phyloP scores from a whole-genome alignment of 2,797 vertebrate species.

The Dallia pectoralis region DNA sequence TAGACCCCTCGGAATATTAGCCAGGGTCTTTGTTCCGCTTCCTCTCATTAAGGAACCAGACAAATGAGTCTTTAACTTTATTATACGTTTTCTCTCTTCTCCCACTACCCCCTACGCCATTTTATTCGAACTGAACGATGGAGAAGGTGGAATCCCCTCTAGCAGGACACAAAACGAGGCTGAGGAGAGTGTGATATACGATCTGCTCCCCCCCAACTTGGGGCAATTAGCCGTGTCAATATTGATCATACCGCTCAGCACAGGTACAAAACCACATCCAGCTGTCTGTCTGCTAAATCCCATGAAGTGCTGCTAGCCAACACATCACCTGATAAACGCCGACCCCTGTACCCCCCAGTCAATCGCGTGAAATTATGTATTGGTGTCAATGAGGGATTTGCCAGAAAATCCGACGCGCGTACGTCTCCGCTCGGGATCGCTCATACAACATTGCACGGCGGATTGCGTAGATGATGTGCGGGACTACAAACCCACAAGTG shows the following conservation, averaged over 20 bases:
- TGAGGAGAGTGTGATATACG: constrained; percentile 51
- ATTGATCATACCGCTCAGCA: constrained; percentile 30
- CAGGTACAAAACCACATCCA: constrained; percentile 27
- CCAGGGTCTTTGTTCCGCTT: constrained; percentile 80
- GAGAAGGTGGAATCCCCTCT: constrained; percentile 53
- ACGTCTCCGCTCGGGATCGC: not conserved
- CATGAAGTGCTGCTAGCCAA: not conserved
- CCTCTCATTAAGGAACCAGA: constrained; percentile 88
- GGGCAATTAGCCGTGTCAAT: constrained; percentile 65
- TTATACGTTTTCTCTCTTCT: constrained; percentile 50
- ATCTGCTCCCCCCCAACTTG: constrained; percentile 57
- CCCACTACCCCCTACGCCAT: constrained; percentile 10
- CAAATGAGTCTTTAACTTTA: constrained; percentile 80
- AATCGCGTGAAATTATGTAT: constrained; percentile 11
- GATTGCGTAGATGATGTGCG: not conserved
- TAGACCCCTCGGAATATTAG: constrained; percentile 93
- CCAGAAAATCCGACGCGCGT: not conserved
- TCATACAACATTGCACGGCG: not conserved
- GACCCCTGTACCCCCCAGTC: not conserved
- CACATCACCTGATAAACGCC: not conserved
- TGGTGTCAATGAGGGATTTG: constrained; percentile 9
- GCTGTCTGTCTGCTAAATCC: constrained; percentile 11
- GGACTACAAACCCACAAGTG: not conserved
- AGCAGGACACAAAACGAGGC: constrained; percentile 49
- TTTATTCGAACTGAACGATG: not conserved